Evolutionary conservation across 2,888 invertebrate species (phyloP).

Genomic region (Tiliacea citrago): DNA sequence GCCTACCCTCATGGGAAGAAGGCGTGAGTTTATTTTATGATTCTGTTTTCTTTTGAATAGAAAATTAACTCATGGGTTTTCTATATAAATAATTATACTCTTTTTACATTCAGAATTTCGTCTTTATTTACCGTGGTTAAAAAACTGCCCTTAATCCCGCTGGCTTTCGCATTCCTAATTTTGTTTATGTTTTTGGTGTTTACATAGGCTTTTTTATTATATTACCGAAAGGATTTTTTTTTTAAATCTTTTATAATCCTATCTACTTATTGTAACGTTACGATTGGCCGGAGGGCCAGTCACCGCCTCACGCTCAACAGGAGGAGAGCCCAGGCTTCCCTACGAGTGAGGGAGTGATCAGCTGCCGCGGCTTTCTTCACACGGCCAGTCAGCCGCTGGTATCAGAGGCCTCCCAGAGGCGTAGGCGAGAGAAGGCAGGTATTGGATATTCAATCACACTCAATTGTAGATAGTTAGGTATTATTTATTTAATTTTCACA

Average conservation of each 20-base stretch:
- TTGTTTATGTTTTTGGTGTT: slow-evolving; percentile 21
- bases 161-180: slow-evolving; percentile 30
- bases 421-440: no score
- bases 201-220: slow-evolving; percentile 21
- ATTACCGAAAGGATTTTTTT: neutral
- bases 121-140: slow-evolving; percentile 26
- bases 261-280: neutral
- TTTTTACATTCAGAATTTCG: slow-evolving; percentile 4
- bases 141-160: slow-evolving; percentile 10
- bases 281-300: no score
- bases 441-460: no score
- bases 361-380: no score
- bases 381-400: no score
- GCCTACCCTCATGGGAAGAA: neutral
- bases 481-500: no score
- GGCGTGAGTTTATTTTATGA: neutral
- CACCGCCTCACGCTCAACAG: no score
- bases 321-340: no score
- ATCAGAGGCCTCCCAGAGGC: no score
- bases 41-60: neutral
- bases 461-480: no score
- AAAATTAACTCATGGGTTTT: neutral
- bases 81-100: neutral
- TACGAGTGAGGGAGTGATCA: no score
- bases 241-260: neutral